These are phyloP conservation scores for Calidris pugnax DNA, from an alignment of 2,113 vertebrate genomes.

Conservation along the genomic window DNA sequence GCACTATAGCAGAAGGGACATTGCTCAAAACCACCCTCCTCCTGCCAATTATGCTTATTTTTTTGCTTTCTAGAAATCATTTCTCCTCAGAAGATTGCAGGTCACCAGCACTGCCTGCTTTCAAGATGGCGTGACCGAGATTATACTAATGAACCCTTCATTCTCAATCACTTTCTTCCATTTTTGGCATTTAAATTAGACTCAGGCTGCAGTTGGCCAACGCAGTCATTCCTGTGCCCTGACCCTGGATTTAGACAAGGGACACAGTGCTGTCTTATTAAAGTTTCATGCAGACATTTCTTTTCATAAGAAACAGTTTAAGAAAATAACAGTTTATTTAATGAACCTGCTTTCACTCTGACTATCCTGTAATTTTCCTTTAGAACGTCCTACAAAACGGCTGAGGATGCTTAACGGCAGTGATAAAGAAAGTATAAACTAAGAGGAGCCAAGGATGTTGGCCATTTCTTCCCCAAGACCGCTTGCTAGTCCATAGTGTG, in stretches of 20 bases:
- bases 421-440: neutral
- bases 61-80: neutral
- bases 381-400: neutral
- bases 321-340: neutral
- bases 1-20: neutral
- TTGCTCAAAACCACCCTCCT: neutral
- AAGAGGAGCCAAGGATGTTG: neutral
- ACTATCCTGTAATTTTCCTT: neutral
- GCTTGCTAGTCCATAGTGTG: neutral
- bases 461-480: neutral
- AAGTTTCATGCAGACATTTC: neutral
- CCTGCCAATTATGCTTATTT: neutral
- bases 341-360: neutral
- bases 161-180: neutral
- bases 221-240: neutral
- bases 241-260: neutral
- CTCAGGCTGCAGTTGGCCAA: neutral
- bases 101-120: neutral
- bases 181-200: neutral
- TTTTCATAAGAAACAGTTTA: neutral
- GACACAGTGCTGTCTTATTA: neutral
- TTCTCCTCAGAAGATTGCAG: neutral
- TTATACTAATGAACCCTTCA: neutral
- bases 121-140: accelerated
- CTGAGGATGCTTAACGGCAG: neutral